Percentiles rank a stretch among this genome's conserved stretches.
phyloP scores from a whole-genome alignment of 2,888 invertebrate species.

The Brachyptera risi region DNA sequence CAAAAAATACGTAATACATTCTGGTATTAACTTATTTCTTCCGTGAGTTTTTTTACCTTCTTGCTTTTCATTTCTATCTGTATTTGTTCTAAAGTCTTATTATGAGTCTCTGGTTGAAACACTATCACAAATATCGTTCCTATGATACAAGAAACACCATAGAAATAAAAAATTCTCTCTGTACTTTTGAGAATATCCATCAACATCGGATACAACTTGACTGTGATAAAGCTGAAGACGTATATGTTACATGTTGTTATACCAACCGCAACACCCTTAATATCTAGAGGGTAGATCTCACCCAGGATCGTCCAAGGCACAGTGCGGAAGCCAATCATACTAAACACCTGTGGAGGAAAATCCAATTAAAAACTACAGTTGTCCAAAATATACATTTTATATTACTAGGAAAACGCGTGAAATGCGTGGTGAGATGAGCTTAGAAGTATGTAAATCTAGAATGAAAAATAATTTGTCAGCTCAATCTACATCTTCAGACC shows the following conservation, averaged over 20 bases:
- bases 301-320: constrained; percentile 56
- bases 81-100: constrained; percentile 50
- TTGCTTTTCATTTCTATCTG: constrained; percentile 39
- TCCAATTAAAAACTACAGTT: no score
- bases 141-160: constrained; percentile 45
- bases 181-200: constrained; percentile 43
- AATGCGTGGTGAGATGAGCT: no score
- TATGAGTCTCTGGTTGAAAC: constrained; percentile 52
- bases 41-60: neutral
- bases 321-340: constrained; percentile 52
- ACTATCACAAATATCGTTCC: constrained; percentile 50
- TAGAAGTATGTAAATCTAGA: no score
- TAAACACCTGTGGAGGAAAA: constrained; percentile 44
- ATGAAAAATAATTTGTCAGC: no score
- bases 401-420: no score
- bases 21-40: no score
- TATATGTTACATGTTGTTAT: constrained; percentile 49
- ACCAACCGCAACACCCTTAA: constrained; percentile 50
- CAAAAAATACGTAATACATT: no score
- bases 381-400: no score
- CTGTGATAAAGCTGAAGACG: constrained; percentile 50
- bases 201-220: constrained; percentile 52
- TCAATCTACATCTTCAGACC: no score
- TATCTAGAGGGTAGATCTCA: constrained; percentile 52
- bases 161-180: constrained; percentile 51